These are phyloP conservation scores for Phalacrocorax brasilianus DNA, from an alignment of 2,113 vertebrate genomes.

Conservation along the genomic window DNA sequence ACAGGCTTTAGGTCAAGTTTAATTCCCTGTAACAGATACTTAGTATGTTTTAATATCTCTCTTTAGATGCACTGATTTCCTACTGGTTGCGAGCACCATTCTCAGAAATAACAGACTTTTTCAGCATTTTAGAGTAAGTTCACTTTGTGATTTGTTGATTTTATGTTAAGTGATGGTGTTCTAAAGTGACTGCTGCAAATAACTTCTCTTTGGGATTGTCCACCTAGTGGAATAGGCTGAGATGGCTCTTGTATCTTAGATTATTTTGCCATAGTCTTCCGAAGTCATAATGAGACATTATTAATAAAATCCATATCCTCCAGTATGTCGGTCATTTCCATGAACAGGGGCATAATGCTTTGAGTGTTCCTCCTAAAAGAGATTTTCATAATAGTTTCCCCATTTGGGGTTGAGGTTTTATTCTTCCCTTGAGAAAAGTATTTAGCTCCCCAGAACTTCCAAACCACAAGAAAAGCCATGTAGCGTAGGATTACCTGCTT, in stretches of 20 bases:
- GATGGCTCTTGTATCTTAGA: background rate
- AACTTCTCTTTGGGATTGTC: background rate
- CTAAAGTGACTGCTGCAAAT: background rate
- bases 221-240: background rate
- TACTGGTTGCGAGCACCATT: conserved; percentile 95
- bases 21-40: background rate
- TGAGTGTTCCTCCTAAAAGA: background rate
- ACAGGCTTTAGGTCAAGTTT: background rate
- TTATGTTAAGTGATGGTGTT: background rate
- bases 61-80: conserved; percentile 91
- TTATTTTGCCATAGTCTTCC: background rate
- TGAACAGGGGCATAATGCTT: background rate
- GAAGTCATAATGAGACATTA: background rate
- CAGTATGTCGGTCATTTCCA: background rate
- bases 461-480: background rate
- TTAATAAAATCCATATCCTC: background rate
- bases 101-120: conserved; percentile 96
- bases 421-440: background rate
- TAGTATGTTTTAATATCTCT: conserved; percentile 9
- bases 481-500: background rate
- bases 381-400: background rate
- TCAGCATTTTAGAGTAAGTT: conserved; percentile 98
- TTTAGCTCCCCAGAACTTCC: background rate
- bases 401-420: background rate
- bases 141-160: background rate